phyloP scores from a whole-genome alignment of 2,888 invertebrate genomes.

The Tortricodes alternella region DNA sequence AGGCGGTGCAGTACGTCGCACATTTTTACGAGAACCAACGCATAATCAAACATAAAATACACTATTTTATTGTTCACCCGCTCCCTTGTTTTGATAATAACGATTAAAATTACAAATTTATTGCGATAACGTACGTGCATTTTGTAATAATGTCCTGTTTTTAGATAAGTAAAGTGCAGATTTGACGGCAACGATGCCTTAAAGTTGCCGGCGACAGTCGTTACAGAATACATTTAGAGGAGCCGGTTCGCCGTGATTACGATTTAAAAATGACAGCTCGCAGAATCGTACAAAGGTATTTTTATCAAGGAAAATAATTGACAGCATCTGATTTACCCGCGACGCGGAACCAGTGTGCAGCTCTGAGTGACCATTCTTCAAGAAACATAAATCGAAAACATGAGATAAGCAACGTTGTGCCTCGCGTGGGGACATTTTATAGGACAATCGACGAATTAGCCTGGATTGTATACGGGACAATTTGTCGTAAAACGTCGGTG shows the following conservation, averaged over 20 bases:
- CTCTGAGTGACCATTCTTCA: not conserved
- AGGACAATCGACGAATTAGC: constrained; percentile 29
- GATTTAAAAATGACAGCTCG: constrained; percentile 4
- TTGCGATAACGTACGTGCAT: constrained; percentile 49
- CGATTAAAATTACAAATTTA: constrained; percentile 78
- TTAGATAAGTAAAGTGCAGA: constrained; percentile 60
- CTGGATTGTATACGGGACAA: constrained; percentile 33
- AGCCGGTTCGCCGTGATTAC: constrained; percentile 15
- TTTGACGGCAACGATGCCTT: constrained; percentile 47
- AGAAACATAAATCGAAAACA: not conserved
- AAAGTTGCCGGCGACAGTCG: constrained; percentile 49
- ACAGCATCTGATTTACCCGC: not conserved
- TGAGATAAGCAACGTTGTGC: constrained; percentile 2
- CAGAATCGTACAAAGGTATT: not conserved
- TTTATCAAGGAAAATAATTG: not conserved
- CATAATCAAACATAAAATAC: constrained; percentile 62
- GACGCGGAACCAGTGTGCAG: constrained; percentile 4
- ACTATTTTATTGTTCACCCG: constrained; percentile 67
- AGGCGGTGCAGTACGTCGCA: constrained; percentile 52
- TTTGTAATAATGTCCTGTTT: constrained; percentile 44
- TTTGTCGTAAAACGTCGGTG: constrained; percentile 57
- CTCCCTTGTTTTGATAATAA: constrained; percentile 74
- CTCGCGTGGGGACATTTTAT: constrained; percentile 17
- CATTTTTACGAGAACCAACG: constrained; percentile 67
- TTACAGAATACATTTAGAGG: constrained; percentile 49